Conservation (phyloP, 1,140 invertebrate species). For the Papilio aristodemus region DNA sequence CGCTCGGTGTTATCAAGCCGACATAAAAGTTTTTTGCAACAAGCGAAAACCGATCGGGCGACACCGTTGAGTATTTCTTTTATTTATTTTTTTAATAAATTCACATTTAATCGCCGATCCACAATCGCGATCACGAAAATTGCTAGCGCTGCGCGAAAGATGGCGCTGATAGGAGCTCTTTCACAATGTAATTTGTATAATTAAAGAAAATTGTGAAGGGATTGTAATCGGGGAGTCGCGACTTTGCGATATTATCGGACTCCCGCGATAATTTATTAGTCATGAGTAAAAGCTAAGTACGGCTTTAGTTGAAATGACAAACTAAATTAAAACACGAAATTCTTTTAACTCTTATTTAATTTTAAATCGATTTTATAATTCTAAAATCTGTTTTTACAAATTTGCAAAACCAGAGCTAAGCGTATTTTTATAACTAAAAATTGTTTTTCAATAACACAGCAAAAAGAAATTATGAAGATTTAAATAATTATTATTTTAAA, state of each 20-base stretch:
- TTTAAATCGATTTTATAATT: too few species aligned
- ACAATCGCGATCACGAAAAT: constrained; percentile 62
- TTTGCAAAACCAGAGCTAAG: too few species aligned
- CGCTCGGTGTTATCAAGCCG: constrained; percentile 43
- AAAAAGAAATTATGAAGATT: too few species aligned
- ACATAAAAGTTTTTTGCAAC: constrained; percentile 46
- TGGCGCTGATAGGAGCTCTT: constrained; percentile 56
- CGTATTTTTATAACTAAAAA: too few species aligned
- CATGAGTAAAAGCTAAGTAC: constrained; percentile 5
- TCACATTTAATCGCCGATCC: constrained; percentile 57
- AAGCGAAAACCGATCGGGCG: constrained; percentile 22
- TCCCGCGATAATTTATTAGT: constrained; percentile 50
- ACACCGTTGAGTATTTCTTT: constrained; percentile 35
- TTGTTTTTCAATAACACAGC: too few species aligned
- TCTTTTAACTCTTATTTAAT: not conserved
- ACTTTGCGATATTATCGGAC: constrained; percentile 53
- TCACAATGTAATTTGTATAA: constrained; percentile 73
- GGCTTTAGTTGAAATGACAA: not conserved
- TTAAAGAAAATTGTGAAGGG: constrained; percentile 69
- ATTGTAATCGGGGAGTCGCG: constrained; percentile 53
- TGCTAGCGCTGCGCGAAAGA: constrained; percentile 54
- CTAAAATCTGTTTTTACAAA: too few species aligned
- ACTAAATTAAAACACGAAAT: not conserved
- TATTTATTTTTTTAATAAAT: constrained; percentile 53
- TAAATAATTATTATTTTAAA: too few species aligned